Conservation (phyloP, 2,888 invertebrate genomes). For the Iphiclides podalirius region DNA sequence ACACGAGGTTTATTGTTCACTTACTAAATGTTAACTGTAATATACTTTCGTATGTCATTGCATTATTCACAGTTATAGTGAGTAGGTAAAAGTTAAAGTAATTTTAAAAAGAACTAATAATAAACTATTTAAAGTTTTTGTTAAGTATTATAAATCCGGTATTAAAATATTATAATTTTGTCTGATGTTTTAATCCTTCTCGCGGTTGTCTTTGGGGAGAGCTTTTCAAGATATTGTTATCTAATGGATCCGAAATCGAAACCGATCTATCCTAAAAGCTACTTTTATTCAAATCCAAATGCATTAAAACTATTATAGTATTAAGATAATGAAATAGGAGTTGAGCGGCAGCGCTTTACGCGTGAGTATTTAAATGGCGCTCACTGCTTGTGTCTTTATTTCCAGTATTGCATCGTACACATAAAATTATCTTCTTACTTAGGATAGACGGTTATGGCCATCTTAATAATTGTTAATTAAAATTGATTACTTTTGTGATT, state of each 20-base stretch:
- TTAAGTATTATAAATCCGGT: neutral
- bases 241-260: conserved; percentile 40
- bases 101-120: neutral
- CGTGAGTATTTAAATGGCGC: neutral
- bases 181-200: conserved; percentile 31
- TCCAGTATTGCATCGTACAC: too few species aligned
- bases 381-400: too few species aligned
- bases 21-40: too few species aligned
- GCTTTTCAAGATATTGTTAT: conserved; percentile 27
- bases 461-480: too few species aligned
- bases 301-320: conserved; percentile 38
- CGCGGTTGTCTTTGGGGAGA: conserved; percentile 25
- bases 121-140: too few species aligned
- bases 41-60: too few species aligned
- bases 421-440: too few species aligned
- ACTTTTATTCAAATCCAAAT: conserved; percentile 37
- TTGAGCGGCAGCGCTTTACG: neutral
- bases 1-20: conserved; percentile 4
- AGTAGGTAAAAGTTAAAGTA: too few species aligned
- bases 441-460: too few species aligned
- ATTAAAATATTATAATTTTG: conserved; percentile 22
- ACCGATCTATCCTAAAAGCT: conserved; percentile 30
- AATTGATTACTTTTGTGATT: too few species aligned
- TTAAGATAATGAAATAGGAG: conserved; percentile 44
- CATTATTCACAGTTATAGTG: too few species aligned